Conservation (phyloP, 2,113 vertebrate species). For the Anthoscopus minutus region DNA sequence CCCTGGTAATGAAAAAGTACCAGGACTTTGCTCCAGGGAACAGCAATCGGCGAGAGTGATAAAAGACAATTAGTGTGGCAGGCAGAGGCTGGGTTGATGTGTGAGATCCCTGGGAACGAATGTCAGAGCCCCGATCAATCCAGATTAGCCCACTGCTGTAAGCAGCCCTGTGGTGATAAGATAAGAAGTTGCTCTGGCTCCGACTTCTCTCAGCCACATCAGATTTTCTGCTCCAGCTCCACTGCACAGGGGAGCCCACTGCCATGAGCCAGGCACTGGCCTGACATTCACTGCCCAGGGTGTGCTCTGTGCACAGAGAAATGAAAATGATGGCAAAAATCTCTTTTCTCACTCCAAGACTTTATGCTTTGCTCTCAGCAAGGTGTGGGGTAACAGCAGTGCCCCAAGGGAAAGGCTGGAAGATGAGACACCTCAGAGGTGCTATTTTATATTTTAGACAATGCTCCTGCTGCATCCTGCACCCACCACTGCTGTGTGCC, state of each 20-base stretch:
- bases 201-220: not conserved
- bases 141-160: not conserved
- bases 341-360: not conserved
- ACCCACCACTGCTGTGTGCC: not conserved
- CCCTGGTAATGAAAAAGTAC: not conserved
- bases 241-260: not conserved
- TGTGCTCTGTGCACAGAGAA: not conserved
- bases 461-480: not conserved
- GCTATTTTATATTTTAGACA: not conserved
- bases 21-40: conserved; percentile 9
- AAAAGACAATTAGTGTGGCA: not conserved
- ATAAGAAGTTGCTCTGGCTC: not conserved
- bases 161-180: not conserved
- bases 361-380: not conserved
- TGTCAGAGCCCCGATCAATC: not conserved
- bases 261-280: not conserved
- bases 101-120: not conserved
- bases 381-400: not conserved
- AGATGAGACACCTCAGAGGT: not conserved
- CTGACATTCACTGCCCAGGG: fast-evolving
- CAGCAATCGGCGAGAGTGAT: not conserved
- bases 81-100: not conserved
- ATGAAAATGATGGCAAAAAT: not conserved
- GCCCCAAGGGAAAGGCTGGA: not conserved
- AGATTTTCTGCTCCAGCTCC: not conserved